Evolutionary conservation across 2,113 vertebrate species (phyloP), one percentile per base, ranked within the genome.

Genomic region (Tetraodon nigroviridis): DNA sequence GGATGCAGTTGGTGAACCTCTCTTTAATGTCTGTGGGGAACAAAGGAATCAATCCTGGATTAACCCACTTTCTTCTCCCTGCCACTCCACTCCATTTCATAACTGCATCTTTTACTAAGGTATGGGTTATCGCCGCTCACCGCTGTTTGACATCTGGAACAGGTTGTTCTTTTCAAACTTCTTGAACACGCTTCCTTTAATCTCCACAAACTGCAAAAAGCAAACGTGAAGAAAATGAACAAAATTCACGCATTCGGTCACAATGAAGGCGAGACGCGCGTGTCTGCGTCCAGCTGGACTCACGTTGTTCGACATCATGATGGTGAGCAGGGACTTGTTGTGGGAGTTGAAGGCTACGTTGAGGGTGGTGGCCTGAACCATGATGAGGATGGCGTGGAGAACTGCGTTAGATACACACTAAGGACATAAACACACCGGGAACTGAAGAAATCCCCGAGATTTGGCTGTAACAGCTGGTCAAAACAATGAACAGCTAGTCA

Each of bases 261-360:
- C 32, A 37, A 12, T 12, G 2, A 37, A 8, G 32, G 32, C 10
- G 16, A 49, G 0, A 0, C 10, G 13, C 12, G 6, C 13, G 18
- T 47, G n/a, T 45, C 16, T 50, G 24, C 37, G 44, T 27, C 50
- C 19, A 2, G 1, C 51, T 32, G 20, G 29, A 70, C 97, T 94
- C 87, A 99, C 97, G 40, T 99, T 99, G 81, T 99, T 99, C 32
- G 97, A 99, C 97, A 99, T 98, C 97, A 99, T 99, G 87, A 99
- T 98, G 68, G 97, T 99, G 58, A 99, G 94, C 59, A 99, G 85
- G 6, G 97, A 99, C 83, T 99, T 99, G 88, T 99, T 99, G 85
- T 99, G 96, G 2, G 97, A 99, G 81, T 99, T 99, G 88, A 99
- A 99, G 71, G 97, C 97, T 64, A 99, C 97, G 8, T 99, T 99